phyloP scores from a whole-genome alignment of 2,113 vertebrate species.

The cattle (Bos taurus) region ARS-UCD2.0 NC_037332.1:75956501-75957000 shows the following conservation, averaged over 20 bases:
- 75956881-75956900: neutral
- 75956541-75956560: fast-evolving
- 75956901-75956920: neutral
- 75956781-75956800: neutral
- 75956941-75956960: neutral
- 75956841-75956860: neutral
- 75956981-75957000: fast-evolving
- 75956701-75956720: neutral
- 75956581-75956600: neutral
- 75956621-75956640: no score
- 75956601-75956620: neutral
- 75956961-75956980: fast-evolving
- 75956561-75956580: fast-evolving
- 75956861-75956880: neutral
- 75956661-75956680: neutral
- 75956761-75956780: neutral
- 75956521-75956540: neutral
- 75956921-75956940: neutral
- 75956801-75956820: neutral
- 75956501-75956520: neutral
- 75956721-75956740: neutral
- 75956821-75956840: neutral
- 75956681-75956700: neutral
- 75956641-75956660: neutral
- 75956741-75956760: neutral